These are phyloP conservation scores for Drosophila meridionalis DNA, from an alignment of 2,888 invertebrate species.

Conservation along the genomic window DNA sequence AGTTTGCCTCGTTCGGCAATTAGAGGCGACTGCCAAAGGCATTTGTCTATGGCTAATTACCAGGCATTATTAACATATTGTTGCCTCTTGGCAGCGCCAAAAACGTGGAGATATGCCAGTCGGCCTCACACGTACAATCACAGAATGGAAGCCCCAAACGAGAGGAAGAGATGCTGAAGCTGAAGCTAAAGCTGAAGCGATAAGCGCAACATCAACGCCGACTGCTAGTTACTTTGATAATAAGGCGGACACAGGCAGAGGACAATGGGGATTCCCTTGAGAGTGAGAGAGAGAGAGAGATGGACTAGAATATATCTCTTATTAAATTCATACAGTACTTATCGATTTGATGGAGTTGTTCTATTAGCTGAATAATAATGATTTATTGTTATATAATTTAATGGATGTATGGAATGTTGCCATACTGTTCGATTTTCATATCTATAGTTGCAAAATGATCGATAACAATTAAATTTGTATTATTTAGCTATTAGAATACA, in stretches of 20 bases:
- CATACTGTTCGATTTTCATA: too few species aligned
- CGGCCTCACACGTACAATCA: not conserved
- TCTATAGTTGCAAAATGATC: too few species aligned
- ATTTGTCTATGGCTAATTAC: constrained; percentile 67
- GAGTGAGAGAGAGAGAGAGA: not conserved
- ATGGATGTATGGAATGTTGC: too few species aligned
- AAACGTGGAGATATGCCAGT: constrained; percentile 6
- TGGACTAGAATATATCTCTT: constrained; percentile 19
- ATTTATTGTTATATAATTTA: too few species aligned
- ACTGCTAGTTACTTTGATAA: constrained; percentile 46
- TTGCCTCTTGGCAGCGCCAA: constrained; percentile 17
- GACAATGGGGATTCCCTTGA: not conserved
- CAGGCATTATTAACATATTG: constrained; percentile 69
- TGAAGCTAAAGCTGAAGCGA: constrained; percentile 16
- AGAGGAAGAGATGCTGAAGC: constrained; percentile 2
- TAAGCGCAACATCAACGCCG: constrained; percentile 45
- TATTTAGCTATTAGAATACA: too few species aligned
- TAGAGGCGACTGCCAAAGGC: constrained; percentile 49
- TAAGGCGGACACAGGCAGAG: constrained; percentile 21
- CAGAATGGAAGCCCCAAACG: constrained; percentile 1
- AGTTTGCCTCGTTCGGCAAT: constrained; percentile 58
- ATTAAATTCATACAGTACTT: not conserved
- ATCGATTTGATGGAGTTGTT: not conserved
- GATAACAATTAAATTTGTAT: too few species aligned
- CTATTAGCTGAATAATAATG: not conserved